Evolutionary conservation across 2,113 vertebrate genomes (phyloP).

Genomic region (Actenoides lindsayi): DNA sequence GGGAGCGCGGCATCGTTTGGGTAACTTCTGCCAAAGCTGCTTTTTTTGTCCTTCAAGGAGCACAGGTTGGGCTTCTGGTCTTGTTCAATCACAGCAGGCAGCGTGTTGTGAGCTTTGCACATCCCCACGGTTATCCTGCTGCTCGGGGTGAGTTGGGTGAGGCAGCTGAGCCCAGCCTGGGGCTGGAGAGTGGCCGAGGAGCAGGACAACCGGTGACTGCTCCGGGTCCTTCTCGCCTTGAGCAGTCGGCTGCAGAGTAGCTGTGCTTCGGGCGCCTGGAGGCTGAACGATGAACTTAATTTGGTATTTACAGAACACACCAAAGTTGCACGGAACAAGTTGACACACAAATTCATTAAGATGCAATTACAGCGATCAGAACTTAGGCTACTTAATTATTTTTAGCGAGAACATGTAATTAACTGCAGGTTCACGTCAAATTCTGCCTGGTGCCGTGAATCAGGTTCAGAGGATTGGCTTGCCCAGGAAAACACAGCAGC

Average conservation of each 20-base stretch:
- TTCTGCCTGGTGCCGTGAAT: not conserved
- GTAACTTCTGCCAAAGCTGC: not conserved
- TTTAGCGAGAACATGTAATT: conserved; percentile 52
- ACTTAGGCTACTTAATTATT: conserved; percentile 39
- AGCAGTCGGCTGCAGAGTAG: not conserved
- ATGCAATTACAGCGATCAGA: conserved; percentile 33
- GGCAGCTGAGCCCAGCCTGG: not conserved
- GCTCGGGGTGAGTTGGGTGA: fast-evolving
- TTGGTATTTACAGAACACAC: conserved; percentile 35
- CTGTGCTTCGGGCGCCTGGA: not conserved
- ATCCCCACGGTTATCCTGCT: not conserved
- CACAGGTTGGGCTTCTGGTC: not conserved
- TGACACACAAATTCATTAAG: conserved; percentile 53
- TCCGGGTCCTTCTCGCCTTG: not conserved
- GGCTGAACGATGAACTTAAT: not conserved
- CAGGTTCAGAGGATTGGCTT: not conserved
- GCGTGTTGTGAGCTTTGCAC: not conserved
- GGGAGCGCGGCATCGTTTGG: not conserved
- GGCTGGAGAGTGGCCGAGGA: not conserved
- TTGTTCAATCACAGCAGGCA: not conserved
- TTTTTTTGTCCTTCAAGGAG: not conserved
- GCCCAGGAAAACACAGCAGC: not conserved
- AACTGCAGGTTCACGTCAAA: conserved; percentile 35
- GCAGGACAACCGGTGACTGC: not conserved
- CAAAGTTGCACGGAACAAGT: not conserved